Conservation (phyloP, 2,113 vertebrate species). For the Toxostoma redivivum region DNA sequence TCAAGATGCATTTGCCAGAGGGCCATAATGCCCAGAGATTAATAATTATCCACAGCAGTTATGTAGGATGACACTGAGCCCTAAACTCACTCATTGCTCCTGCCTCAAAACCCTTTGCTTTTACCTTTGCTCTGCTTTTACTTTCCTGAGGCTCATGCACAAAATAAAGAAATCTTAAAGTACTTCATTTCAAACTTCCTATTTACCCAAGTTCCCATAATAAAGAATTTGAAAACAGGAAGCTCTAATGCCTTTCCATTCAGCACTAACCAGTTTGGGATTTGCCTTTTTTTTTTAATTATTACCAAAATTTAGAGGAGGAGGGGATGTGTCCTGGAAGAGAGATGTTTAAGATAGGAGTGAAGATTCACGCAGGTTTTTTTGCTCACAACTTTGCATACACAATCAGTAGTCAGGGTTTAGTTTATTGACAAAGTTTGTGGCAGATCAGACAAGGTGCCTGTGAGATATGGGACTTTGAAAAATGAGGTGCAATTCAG, state of each 20-base stretch:
- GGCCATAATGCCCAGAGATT: background rate
- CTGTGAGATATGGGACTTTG: conserved; percentile 40
- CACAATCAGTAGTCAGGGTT: background rate
- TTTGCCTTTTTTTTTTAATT: background rate
- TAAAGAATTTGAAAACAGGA: background rate
- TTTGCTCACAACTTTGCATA: background rate
- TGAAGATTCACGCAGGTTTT: background rate
- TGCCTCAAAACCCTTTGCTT: background rate
- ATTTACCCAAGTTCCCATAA: background rate
- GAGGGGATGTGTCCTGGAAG: accelerated
- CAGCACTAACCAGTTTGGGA: accelerated
- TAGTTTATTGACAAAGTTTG: conserved; percentile 53
- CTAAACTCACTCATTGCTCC: background rate
- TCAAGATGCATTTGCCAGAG: background rate
- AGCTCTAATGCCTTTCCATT: background rate
- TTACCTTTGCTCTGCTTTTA: background rate
- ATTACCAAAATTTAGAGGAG: background rate
- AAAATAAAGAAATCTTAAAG: background rate
- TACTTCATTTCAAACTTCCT: background rate
- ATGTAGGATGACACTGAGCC: background rate
- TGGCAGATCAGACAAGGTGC: conserved; percentile 51
- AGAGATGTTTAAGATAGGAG: background rate
- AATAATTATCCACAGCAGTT: background rate
- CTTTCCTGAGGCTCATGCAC: background rate
- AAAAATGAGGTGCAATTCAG: conserved; percentile 61